phyloP scores from a whole-genome alignment of 30 jellyfish, hydroid and myxozoan genomes.

The Nemopilema nomurai region DNA sequence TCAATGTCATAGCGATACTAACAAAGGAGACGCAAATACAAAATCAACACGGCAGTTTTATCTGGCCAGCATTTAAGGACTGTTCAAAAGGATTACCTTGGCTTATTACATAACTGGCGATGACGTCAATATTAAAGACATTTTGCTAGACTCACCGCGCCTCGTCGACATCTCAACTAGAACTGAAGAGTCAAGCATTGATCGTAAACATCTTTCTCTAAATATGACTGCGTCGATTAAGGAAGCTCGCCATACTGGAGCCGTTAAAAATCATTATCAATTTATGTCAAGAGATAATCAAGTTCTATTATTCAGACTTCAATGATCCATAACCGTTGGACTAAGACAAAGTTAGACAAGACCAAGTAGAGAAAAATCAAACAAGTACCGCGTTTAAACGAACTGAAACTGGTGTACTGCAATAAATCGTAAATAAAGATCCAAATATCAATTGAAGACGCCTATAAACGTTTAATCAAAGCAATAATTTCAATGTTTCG shows the following conservation, averaged over 20 bases:
- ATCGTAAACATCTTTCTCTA: too few relatives aligned
- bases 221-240: too few relatives aligned
- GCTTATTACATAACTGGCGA: neutral
- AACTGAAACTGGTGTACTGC: neutral
- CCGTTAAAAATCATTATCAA: neutral
- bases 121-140: neutral
- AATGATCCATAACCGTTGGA: neutral
- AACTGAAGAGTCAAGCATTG: too few relatives aligned
- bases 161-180: too few relatives aligned
- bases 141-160: too few relatives aligned
- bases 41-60: neutral
- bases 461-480: neutral
- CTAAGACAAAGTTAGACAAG: neutral
- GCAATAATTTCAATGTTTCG: neutral
- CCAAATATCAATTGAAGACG: constrained; percentile 11
- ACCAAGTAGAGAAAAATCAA: neutral
- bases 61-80: neutral
- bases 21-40: neutral
- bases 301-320: neutral
- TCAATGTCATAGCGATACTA: neutral
- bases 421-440: neutral
- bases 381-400: neutral
- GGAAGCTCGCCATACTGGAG: neutral
- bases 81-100: neutral
- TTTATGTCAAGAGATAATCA: neutral